A percentile compares a stretch with the other conserved stretches of the same genome.
Conservation (phyloP, 2,888 invertebrate species). For the Tipula lateralis region DNA sequence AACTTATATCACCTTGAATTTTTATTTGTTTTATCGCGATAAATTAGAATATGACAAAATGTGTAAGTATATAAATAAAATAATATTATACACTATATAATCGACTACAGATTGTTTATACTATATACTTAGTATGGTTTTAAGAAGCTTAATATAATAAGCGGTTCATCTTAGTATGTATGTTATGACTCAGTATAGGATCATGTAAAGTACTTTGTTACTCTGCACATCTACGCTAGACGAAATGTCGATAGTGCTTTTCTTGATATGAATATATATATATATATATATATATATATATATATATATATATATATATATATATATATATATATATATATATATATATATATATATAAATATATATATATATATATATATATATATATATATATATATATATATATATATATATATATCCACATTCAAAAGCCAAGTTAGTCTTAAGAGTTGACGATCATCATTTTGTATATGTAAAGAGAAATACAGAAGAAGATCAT, state of each 20-base stretch:
- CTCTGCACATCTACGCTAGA: no score
- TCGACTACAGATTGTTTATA: background rate
- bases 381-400: no score
- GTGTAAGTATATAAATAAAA: background rate
- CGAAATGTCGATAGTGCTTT: background rate
- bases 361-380: no score
- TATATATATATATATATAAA: no score
- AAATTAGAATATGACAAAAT: slow-evolving; percentile 1
- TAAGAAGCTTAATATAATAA: background rate
- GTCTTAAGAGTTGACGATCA: background rate
- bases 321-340: no score
- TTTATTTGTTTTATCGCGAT: background rate
- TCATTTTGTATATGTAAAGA: background rate
- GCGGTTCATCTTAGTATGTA: background rate
- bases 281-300: no score
- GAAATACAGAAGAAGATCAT: background rate
- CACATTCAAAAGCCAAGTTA: no score
- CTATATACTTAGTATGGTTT: background rate
- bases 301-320: no score
- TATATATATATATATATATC: no score
- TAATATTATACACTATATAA: background rate
- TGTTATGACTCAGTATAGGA: background rate
- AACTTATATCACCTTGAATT: slow-evolving; percentile 15
- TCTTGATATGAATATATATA: background rate
- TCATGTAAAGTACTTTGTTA: no score